Evolutionary conservation across 2,113 vertebrate genomes (phyloP).

Genomic region (Gasterosteus aculeatus): DNA sequence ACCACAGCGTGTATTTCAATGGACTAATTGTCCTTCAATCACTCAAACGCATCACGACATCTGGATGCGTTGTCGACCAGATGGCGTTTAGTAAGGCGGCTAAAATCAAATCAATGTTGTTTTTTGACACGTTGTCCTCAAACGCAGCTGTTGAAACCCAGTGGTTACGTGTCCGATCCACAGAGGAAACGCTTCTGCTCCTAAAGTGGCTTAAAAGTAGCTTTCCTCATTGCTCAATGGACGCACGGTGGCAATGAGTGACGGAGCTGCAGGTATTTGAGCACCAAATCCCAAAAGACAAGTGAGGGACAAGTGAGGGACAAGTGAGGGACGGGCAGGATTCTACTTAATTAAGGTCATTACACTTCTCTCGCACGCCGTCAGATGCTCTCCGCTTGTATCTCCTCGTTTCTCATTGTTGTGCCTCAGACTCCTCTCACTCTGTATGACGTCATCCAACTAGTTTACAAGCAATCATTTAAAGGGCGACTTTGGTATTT

Average conservation of each 20-base stretch:
- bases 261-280: background rate
- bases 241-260: background rate
- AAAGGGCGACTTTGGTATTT: too few relatives aligned
- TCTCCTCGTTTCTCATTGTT: background rate
- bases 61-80: slow-evolving; percentile 3
- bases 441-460: too few relatives aligned
- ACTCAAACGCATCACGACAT: background rate
- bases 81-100: slow-evolving; percentile 4
- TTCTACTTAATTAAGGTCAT: slow-evolving; percentile 50
- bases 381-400: slow-evolving; percentile 1
- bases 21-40: slow-evolving; percentile 1
- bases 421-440: too few relatives aligned
- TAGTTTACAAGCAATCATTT: too few relatives aligned
- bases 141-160: slow-evolving; percentile 11
- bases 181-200: background rate
- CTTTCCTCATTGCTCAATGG: too few relatives aligned
- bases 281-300: background rate
- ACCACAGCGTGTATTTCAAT: background rate
- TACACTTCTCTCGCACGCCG: slow-evolving; percentile 17
- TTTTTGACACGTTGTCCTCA: background rate
- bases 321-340: slow-evolving; percentile 12
- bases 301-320: slow-evolving; percentile 23
- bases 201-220: background rate
- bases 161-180: background rate
- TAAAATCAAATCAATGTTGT: background rate